These are phyloP conservation scores for Lamprotornis superbus DNA, from an alignment of 2,113 vertebrate genomes.

Conservation along the genomic window DNA sequence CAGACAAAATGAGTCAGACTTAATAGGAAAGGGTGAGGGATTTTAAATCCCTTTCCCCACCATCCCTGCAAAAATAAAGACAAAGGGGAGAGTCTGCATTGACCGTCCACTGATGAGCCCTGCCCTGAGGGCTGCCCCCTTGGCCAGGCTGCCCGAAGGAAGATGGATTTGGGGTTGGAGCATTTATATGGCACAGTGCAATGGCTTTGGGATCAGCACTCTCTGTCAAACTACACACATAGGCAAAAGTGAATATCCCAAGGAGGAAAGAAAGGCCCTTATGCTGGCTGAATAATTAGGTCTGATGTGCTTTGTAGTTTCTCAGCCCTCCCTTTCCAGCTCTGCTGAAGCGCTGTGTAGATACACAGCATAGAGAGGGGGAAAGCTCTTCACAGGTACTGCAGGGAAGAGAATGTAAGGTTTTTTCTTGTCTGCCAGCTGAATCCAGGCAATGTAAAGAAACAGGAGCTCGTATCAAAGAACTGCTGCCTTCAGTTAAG, in stretches of 20 bases:
- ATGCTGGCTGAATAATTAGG: constrained; percentile 27
- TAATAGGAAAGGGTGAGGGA: constrained; percentile 24
- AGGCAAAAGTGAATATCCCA: not conserved
- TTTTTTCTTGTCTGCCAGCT: not conserved
- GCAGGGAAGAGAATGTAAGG: not conserved
- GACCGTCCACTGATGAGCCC: not conserved
- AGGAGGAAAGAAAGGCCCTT: constrained; percentile 13
- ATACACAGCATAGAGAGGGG: not conserved
- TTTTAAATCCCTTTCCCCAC: constrained; percentile 25
- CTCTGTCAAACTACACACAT: not conserved
- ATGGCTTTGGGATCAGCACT: not conserved
- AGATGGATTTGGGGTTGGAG: not conserved
- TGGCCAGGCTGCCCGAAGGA: not conserved
- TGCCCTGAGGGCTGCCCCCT: not conserved
- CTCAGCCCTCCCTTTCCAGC: not conserved
- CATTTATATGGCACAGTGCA: rapidly evolving
- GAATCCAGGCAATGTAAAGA: not conserved
- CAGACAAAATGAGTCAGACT: constrained; percentile 61
- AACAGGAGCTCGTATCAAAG: not conserved
- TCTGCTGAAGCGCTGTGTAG: not conserved
- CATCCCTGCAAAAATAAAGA: not conserved
- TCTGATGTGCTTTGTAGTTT: constrained; percentile 25
- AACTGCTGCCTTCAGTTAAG: not conserved
- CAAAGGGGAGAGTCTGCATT: not conserved
- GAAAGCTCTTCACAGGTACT: constrained; percentile 13